Percentiles rank a stretch among this genome's conserved stretches.
These are phyloP conservation scores for Coregonus clupeaformis DNA, from an alignment of 2,113 vertebrate species.

Conservation along the genomic window DNA sequence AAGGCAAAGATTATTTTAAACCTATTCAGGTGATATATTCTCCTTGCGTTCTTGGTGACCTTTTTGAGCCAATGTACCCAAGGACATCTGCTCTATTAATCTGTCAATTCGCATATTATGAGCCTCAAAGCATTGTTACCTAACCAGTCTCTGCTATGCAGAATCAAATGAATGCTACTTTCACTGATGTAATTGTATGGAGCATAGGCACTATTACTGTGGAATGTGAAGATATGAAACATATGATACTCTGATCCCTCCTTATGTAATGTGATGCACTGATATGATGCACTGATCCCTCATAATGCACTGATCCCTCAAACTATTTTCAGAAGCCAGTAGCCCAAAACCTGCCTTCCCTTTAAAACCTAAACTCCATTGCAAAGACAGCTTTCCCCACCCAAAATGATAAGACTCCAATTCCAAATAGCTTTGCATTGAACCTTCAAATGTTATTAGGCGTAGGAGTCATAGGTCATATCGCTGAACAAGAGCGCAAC, in stretches of 20 bases:
- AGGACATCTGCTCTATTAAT: slow-evolving; percentile 31
- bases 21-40: neutral
- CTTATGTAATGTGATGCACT: slow-evolving; percentile 6
- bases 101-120: slow-evolving; percentile 41
- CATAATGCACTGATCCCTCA: neutral
- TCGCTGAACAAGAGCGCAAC: neutral
- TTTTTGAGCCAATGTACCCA: slow-evolving; percentile 13
- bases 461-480: slow-evolving; percentile 1
- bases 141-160: slow-evolving; percentile 23
- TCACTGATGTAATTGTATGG: slow-evolving; percentile 31
- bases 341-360: slow-evolving; percentile 17
- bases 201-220: slow-evolving; percentile 32
- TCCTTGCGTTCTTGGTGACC: slow-evolving; percentile 15
- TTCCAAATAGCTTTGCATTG: neutral
- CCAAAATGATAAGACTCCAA: neutral
- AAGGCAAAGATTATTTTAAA: neutral
- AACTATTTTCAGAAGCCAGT: slow-evolving; percentile 23
- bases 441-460: neutral
- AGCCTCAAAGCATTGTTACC: neutral
- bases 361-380: slow-evolving; percentile 12
- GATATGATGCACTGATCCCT: neutral
- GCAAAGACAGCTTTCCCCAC: slow-evolving; percentile 19
- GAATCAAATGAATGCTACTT: slow-evolving; percentile 26
- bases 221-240: slow-evolving; percentile 43
- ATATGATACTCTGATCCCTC: slow-evolving; percentile 7